Conservation (phyloP, 2,888 invertebrate species). For the Cataglyphis cursor region DNA sequence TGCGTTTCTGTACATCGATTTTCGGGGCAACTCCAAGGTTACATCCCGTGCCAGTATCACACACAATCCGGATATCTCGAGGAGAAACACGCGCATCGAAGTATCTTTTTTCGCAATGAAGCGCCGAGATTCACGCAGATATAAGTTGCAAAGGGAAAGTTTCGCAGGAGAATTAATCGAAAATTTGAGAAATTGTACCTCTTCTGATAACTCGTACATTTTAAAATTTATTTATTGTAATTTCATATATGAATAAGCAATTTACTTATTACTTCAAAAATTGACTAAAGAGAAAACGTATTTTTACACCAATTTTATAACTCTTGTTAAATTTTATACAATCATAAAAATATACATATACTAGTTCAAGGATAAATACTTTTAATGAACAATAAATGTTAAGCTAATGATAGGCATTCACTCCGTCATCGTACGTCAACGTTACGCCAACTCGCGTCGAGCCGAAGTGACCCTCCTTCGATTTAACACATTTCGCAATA, state of each 20-base stretch:
- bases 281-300: background rate
- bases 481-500: conserved; percentile 43
- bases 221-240: background rate
- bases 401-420: background rate
- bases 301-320: background rate
- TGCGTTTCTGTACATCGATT: conserved; percentile 41
- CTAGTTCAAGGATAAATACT: background rate
- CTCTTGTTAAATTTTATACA: background rate
- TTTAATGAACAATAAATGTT: background rate
- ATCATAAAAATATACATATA: background rate
- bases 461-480: conserved; percentile 15
- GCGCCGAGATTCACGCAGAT: conserved; percentile 1
- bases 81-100: conserved; percentile 11
- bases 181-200: conserved; percentile 9
- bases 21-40: conserved; percentile 44
- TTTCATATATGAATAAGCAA: background rate
- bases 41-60: conserved; percentile 10
- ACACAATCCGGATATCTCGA: background rate
- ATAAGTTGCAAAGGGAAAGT: background rate
- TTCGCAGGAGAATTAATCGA: background rate
- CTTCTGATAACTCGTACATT: background rate
- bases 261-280: background rate
- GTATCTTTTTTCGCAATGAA: conserved; percentile 37
- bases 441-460: background rate
- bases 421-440: background rate